Conservation (phyloP, 2,797 vertebrate genomes). For the Cyprinella venusta region DNA sequence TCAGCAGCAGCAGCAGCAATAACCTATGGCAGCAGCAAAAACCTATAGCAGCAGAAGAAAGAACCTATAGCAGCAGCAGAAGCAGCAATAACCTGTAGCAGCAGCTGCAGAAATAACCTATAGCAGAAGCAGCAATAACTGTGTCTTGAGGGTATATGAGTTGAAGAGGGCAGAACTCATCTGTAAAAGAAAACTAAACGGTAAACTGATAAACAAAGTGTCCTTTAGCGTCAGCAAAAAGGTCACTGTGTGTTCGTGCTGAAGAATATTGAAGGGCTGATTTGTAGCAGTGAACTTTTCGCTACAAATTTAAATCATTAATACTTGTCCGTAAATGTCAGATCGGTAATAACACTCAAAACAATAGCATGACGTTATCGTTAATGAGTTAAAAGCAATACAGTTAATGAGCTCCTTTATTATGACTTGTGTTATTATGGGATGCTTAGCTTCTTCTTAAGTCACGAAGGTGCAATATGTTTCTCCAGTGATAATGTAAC, state of each 20-base stretch:
- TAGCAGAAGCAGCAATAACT: too few relatives aligned
- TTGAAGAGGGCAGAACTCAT: not conserved
- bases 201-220: constrained; percentile 34
- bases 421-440: constrained; percentile 1
- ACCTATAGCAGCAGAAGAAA: too few relatives aligned
- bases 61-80: too few relatives aligned
- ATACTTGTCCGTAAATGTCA: constrained; percentile 17
- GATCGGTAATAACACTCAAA: constrained; percentile 13
- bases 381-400: constrained; percentile 8
- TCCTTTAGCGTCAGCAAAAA: constrained; percentile 4
- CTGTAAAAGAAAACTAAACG: not conserved
- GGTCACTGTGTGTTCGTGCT: constrained; percentile 12
- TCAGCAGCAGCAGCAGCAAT: too few relatives aligned
- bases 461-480: constrained; percentile 11
- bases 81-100: too few relatives aligned
- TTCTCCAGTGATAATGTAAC: not conserved
- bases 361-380: constrained; percentile 3
- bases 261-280: constrained; percentile 19
- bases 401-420: not conserved
- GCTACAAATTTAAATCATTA: not conserved
- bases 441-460: not conserved
- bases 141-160: not conserved
- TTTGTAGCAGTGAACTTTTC: constrained; percentile 17
- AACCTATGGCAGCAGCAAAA: too few relatives aligned
- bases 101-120: too few relatives aligned